phyloP scores from a whole-genome alignment of 2,797 vertebrate genomes.

The Rhinoraja longicauda region DNA sequence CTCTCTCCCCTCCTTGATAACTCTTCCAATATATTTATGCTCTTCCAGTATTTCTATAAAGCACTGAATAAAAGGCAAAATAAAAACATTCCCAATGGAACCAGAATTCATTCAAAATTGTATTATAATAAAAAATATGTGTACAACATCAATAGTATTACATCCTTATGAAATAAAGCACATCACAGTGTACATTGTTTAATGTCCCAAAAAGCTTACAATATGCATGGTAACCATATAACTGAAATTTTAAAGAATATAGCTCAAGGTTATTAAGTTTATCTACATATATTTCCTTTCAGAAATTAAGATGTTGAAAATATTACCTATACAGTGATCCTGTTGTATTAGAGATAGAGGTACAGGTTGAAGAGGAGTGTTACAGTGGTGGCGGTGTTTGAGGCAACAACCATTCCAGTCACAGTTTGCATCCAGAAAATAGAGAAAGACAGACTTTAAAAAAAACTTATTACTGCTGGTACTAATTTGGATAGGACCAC shows the following conservation, averaged over 20 bases:
- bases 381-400: slow-evolving; percentile 16
- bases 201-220: slow-evolving; percentile 55
- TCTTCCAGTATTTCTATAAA: neutral
- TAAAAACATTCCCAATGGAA: neutral
- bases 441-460: neutral
- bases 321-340: slow-evolving; percentile 15
- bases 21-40: neutral
- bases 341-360: neutral
- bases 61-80: neutral
- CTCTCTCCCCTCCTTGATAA: neutral
- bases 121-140: slow-evolving; percentile 74
- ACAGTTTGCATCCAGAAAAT: slow-evolving; percentile 5
- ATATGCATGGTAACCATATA: slow-evolving; percentile 40
- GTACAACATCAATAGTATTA: slow-evolving; percentile 70
- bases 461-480: neutral
- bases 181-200: slow-evolving; percentile 69
- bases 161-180: slow-evolving; percentile 71
- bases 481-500: neutral
- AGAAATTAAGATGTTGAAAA: slow-evolving; percentile 24
- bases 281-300: slow-evolving; percentile 10
- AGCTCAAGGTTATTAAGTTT: neutral
- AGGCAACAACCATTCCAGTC: slow-evolving; percentile 17
- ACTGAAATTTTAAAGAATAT: slow-evolving; percentile 20
- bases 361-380: slow-evolving; percentile 24
- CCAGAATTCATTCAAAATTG: slow-evolving; percentile 67